Conservation (phyloP, 2,797 vertebrate genomes). For the Pipistrellus nathusii region DNA sequence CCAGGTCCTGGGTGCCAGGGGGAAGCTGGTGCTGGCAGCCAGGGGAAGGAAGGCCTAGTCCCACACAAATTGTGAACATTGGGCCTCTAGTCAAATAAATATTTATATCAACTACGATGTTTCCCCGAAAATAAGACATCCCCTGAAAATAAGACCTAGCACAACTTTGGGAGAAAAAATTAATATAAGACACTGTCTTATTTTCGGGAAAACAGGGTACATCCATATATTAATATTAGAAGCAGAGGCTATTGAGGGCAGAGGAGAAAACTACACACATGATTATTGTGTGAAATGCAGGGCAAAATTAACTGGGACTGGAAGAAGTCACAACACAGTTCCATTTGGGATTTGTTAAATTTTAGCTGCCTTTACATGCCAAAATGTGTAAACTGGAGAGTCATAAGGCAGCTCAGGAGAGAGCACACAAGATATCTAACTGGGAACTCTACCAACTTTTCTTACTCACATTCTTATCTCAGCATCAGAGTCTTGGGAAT, state of each 20-base stretch:
- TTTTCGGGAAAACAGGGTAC: too few relatives aligned
- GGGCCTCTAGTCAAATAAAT: too few relatives aligned
- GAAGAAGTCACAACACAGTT: neutral
- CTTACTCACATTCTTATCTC: neutral
- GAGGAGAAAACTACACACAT: neutral
- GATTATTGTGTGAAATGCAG: neutral
- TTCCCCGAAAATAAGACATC: too few relatives aligned
- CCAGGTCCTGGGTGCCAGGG: too few relatives aligned
- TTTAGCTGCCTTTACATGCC: neutral
- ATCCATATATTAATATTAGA: neutral
- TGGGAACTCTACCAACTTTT: neutral
- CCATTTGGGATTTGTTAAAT: neutral
- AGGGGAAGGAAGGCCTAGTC: too few relatives aligned
- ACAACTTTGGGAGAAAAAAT: too few relatives aligned
- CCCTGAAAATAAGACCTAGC: too few relatives aligned
- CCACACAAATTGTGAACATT: too few relatives aligned
- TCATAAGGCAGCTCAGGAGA: neutral
- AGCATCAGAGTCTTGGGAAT: neutral
- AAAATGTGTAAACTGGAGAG: neutral
- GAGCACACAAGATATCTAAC: neutral
- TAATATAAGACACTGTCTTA: too few relatives aligned
- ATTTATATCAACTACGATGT: neutral
- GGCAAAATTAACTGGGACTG: neutral
- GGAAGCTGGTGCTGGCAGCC: too few relatives aligned
- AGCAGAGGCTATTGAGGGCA: neutral